Conservation (phyloP, 2,113 vertebrate genomes). For the Nettapus auritus region DNA sequence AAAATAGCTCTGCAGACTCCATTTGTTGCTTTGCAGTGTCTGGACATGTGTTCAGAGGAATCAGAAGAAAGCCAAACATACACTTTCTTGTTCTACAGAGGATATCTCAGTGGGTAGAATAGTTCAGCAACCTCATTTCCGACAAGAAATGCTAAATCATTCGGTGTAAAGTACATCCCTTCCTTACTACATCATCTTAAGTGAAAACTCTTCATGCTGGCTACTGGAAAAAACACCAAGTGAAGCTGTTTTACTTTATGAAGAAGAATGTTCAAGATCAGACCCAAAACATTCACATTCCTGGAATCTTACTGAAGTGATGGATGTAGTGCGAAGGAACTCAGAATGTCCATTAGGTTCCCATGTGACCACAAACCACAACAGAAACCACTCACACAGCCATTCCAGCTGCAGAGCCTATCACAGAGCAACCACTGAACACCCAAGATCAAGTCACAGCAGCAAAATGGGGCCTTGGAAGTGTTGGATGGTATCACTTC, state of each 20-base stretch:
- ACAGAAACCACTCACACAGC: not conserved
- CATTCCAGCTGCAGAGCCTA: not conserved
- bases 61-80: not conserved
- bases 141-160: not conserved
- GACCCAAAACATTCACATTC: not conserved
- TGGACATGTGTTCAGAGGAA: not conserved
- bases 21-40: not conserved
- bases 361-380: not conserved
- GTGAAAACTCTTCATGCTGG: not conserved
- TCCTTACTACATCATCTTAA: not conserved
- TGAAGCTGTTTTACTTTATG: not conserved
- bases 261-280: not conserved
- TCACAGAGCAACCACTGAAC: not conserved
- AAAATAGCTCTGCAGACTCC: not conserved
- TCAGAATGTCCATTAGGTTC: rapidly evolving
- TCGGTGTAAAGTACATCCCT: not conserved
- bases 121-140: not conserved
- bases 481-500: not conserved
- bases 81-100: not conserved
- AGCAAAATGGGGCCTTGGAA: not conserved
- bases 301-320: not conserved
- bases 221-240: not conserved
- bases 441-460: not conserved
- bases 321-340: not conserved
- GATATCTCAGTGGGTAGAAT: not conserved